These are phyloP conservation scores for Epizoanthus rinbou DNA, from an alignment of 92 coral and sea anemone genomes.

Conservation along the genomic window DNA sequence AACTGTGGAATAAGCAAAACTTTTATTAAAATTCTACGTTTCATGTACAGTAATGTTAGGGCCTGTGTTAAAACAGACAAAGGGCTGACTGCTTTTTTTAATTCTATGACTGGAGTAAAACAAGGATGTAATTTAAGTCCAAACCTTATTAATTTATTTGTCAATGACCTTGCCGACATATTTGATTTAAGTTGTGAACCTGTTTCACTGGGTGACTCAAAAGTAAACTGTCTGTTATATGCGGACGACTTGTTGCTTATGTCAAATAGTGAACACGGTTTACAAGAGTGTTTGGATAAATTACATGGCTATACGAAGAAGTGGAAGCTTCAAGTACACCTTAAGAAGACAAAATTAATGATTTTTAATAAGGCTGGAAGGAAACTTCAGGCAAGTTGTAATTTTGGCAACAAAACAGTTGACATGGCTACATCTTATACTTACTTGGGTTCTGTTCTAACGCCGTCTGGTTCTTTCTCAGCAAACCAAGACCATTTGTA, in stretches of 20 bases:
- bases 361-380: too few relatives aligned
- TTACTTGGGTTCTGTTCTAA: too few relatives aligned
- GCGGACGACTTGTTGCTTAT: not conserved
- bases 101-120: not conserved
- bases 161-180: not conserved
- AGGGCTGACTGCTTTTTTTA: conserved; percentile 11
- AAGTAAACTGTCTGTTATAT: not conserved
- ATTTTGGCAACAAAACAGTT: too few relatives aligned
- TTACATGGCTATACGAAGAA: not conserved
- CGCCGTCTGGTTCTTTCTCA: too few relatives aligned
- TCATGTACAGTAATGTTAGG: conserved; percentile 9
- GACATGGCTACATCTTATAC: too few relatives aligned
- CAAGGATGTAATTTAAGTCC: not conserved
- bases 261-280: not conserved
- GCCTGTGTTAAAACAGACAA: conserved; percentile 14
- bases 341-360: too few relatives aligned
- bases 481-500: too few relatives aligned
- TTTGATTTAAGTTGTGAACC: not conserved
- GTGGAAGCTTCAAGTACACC: not conserved
- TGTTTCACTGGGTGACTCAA: not conserved
- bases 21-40: not conserved
- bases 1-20: conserved; percentile 6
- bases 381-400: too few relatives aligned
- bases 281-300: not conserved
- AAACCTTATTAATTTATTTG: not conserved